Conservation (phyloP, 2,113 vertebrate genomes). For the Aegotheles bennettii region DNA sequence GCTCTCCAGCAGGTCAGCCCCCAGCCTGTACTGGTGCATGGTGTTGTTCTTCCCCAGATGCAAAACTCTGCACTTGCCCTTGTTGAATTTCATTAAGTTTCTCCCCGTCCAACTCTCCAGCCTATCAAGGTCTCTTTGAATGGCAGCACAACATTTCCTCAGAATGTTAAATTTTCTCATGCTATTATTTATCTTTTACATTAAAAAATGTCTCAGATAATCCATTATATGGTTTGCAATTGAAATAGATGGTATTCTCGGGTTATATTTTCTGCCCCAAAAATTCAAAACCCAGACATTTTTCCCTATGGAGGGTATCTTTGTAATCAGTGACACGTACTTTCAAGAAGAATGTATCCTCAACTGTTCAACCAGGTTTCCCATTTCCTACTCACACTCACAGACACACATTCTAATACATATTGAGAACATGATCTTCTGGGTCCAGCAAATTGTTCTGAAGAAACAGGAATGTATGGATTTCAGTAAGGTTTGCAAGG, state of each 20-base stretch:
- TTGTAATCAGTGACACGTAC: not conserved
- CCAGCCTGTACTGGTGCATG: no score
- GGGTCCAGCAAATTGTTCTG: not conserved
- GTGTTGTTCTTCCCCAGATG: no score
- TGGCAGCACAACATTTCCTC: no score
- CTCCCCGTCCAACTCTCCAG: no score
- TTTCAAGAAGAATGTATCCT: not conserved
- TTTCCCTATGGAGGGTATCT: not conserved
- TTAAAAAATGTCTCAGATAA: not conserved
- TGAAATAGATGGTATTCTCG: not conserved
- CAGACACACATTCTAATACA: not conserved
- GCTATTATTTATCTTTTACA: not conserved
- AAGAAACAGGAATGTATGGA: not conserved
- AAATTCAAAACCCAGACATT: not conserved
- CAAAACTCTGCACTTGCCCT: no score
- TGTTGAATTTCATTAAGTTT: no score
- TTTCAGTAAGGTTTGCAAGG: not conserved
- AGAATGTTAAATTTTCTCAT: not conserved
- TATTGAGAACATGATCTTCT: not conserved
- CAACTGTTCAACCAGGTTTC: not conserved
- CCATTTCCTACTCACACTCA: not conserved
- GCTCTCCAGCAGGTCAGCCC: no score
- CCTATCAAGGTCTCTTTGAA: no score
- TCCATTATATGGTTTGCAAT: not conserved
- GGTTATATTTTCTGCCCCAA: not conserved